Evolutionary conservation across 2,797 vertebrate genomes (phyloP).

Genomic region (Clarias platycephalus): DNA sequence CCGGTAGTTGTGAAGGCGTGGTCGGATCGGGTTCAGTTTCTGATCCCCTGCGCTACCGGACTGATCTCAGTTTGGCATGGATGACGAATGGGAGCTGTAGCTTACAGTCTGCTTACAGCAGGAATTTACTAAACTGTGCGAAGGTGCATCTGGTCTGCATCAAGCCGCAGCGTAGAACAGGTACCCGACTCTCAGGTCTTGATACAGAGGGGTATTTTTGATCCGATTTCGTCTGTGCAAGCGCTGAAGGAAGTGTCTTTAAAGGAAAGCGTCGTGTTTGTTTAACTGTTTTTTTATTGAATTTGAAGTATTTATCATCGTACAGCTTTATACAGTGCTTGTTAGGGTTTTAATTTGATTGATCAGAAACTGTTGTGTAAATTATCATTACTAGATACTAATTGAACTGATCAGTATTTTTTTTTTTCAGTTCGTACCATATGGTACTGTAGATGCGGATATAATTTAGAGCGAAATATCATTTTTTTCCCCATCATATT

Average conservation of each 20-base stretch:
- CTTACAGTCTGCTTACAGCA: neutral
- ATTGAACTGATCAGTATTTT: neutral
- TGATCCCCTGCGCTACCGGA: neutral
- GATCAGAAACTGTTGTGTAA: neutral
- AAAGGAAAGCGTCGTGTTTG: neutral
- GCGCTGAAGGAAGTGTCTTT: neutral
- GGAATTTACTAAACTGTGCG: neutral
- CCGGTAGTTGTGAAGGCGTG: slow-evolving; percentile 10
- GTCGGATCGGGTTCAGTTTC: slow-evolving; percentile 2
- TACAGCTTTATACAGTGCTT: neutral
- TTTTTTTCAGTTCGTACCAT: neutral
- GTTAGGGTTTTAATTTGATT: neutral
- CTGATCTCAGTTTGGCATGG: neutral
- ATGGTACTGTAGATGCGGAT: neutral
- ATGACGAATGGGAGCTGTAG: slow-evolving; percentile 3
- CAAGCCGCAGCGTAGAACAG: neutral
- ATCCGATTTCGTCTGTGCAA: neutral
- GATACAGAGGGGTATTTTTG: neutral
- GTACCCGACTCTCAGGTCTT: slow-evolving; percentile 11
- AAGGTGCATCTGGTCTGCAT: neutral
- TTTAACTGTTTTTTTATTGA: neutral
- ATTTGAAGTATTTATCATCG: neutral
- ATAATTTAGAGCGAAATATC: neutral
- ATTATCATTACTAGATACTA: neutral
- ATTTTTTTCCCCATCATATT: neutral